Conservation (phyloP, 2,888 invertebrate species). For the Agonopterix alstromeriana region DNA sequence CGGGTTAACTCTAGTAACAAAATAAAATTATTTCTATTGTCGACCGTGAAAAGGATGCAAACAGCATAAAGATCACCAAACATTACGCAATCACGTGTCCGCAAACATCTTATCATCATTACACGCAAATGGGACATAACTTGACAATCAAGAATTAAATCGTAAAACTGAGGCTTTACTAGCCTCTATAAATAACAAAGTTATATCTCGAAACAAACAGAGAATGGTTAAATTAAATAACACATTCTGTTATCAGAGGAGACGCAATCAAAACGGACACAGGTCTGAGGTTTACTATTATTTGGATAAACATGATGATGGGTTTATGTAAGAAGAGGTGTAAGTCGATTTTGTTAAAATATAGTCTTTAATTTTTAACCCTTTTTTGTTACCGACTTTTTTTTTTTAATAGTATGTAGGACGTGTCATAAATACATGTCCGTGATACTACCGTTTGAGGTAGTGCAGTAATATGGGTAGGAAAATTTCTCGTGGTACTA, state of each 20-base stretch:
- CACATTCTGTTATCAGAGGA: conserved; percentile 51
- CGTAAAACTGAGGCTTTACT: conserved; percentile 60
- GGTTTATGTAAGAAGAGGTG: background rate
- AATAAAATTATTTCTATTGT: no score
- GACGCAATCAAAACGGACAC: conserved; percentile 63
- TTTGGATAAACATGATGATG: conserved; percentile 16
- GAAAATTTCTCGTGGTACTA: no score
- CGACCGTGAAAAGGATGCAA: no score
- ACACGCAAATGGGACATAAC: conserved; percentile 47
- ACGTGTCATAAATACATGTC: no score
- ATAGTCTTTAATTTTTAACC: background rate
- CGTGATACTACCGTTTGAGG: no score
- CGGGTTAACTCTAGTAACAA: no score
- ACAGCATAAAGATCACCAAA: conserved; percentile 2
- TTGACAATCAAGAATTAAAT: conserved; percentile 51
- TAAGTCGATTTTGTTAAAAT: background rate
- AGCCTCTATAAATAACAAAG: conserved; percentile 61
- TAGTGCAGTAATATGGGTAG: no score
- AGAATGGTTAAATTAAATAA: conserved; percentile 59
- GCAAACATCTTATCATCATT: conserved; percentile 30
- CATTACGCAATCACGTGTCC: conserved; percentile 49
- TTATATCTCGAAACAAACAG: conserved; percentile 57
- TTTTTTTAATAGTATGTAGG: no score
- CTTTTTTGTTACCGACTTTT: background rate
- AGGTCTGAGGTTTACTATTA: conserved; percentile 31